Evolutionary conservation across 2,113 vertebrate species (phyloP).

Genomic region (Eurypyga helias): DNA sequence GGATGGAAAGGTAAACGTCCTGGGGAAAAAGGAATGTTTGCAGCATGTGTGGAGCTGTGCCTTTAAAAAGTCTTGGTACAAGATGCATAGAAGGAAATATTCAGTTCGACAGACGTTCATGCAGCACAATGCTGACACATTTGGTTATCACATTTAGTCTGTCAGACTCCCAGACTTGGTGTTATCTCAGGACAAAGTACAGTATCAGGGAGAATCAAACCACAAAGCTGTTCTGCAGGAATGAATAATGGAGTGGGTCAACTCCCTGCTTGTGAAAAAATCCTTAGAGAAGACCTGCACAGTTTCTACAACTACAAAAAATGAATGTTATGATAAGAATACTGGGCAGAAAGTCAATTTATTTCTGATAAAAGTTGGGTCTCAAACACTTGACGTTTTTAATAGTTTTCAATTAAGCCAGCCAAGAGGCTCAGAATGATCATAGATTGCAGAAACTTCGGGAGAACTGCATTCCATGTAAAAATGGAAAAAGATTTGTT

Average conservation of each 20-base stretch:
- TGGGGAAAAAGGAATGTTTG: neutral
- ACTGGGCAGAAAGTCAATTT: neutral
- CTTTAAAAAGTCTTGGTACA: neutral
- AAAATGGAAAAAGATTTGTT: neutral
- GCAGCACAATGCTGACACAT: neutral
- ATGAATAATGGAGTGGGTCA: neutral
- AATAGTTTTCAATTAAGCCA: neutral
- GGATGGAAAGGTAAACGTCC: neutral
- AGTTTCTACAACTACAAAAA: neutral
- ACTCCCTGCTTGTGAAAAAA: neutral
- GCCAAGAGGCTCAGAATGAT: neutral
- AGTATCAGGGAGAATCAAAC: neutral
- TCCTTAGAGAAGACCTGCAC: neutral
- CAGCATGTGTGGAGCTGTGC: neutral
- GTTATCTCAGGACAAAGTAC: neutral
- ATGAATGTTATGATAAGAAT: neutral
- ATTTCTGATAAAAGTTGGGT: slow-evolving; percentile 29
- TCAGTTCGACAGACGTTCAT: neutral
- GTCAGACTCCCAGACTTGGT: neutral
- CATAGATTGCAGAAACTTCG: neutral
- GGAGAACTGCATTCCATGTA: neutral
- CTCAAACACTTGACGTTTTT: neutral
- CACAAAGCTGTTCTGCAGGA: neutral
- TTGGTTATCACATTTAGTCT: neutral
- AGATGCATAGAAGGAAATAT: neutral